A percentile compares a stretch with the other conserved stretches of the same genome.
Conservation (phyloP, 2,113 vertebrate species). For the Phalacrocorax carbo region DNA sequence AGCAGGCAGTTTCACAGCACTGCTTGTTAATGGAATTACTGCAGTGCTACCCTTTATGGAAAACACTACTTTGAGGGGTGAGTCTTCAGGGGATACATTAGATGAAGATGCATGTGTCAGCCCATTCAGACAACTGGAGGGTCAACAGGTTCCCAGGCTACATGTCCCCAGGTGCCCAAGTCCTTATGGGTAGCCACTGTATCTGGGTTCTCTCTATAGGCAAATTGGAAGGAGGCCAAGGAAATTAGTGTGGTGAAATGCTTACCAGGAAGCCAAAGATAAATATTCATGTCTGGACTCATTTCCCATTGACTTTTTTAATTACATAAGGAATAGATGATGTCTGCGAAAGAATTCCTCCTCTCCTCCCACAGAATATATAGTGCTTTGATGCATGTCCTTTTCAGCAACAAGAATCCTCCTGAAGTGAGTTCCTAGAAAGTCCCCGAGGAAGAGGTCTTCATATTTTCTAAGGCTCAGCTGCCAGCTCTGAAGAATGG, state of each 20-base stretch:
- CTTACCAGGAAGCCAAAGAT: slow-evolving; percentile 55
- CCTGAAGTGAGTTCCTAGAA: slow-evolving; percentile 52
- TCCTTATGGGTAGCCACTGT: slow-evolving; percentile 3
- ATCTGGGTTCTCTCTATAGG: slow-evolving; percentile 21
- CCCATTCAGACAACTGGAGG: background rate
- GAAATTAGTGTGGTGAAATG: background rate
- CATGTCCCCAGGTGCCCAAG: slow-evolving; percentile 41
- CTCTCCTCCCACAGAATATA: slow-evolving; percentile 57
- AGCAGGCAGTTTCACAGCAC: slow-evolving; percentile 43
- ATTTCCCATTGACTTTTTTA: slow-evolving; percentile 55
- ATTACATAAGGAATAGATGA: slow-evolving; percentile 51
- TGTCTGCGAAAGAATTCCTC: slow-evolving; percentile 55
- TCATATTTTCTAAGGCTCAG: background rate
- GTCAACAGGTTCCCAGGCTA: slow-evolving; percentile 59
- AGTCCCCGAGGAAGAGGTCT: slow-evolving; percentile 41
- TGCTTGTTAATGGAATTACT: background rate
- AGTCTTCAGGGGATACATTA: slow-evolving; percentile 35
- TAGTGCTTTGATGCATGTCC: slow-evolving; percentile 16
- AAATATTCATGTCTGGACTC: slow-evolving; percentile 60
- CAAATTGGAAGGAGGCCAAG: slow-evolving; percentile 30
- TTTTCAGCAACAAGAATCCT: slow-evolving; percentile 54
- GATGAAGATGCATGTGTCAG: slow-evolving; percentile 36
- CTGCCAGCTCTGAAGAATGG: background rate
- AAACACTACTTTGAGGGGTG: background rate
- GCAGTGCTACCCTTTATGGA: slow-evolving; percentile 21